These are phyloP conservation scores for Schizopygopsis pylzovi DNA, from an alignment of 2,797 vertebrate genomes.

Conservation along the genomic window DNA sequence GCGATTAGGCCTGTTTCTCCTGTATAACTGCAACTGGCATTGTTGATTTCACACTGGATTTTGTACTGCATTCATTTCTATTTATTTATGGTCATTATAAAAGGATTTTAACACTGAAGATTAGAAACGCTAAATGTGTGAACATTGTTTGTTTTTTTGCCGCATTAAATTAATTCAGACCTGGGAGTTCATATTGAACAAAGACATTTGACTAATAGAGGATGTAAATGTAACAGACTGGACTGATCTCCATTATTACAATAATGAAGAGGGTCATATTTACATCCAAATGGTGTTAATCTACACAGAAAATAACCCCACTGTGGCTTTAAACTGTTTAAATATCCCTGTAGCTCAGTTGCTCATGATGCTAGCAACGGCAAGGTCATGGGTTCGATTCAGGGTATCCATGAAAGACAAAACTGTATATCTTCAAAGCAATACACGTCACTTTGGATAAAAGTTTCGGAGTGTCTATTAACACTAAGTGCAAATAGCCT, in stretches of 20 bases:
- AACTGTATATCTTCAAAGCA: not conserved
- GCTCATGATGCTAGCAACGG: no score
- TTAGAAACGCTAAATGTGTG: not conserved
- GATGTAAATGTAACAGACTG: not conserved
- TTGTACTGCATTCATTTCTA: not conserved
- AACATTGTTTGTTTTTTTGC: not conserved
- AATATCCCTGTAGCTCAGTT: not conserved
- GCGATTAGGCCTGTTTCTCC: not conserved
- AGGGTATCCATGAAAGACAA: not conserved
- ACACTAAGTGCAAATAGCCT: no score
- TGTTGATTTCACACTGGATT: not conserved
- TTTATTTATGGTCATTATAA: not conserved
- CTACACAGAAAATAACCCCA: not conserved
- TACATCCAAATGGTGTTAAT: not conserved
- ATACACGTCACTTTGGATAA: not conserved
- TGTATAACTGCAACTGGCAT: not conserved
- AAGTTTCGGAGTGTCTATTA: no score
- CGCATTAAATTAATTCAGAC: not conserved
- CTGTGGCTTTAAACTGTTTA: not conserved
- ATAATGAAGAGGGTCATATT: not conserved
- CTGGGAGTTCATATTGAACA: not conserved
- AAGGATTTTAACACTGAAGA: not conserved
- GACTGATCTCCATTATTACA: not conserved
- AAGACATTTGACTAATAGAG: not conserved
- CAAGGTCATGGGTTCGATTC: not conserved